Evolutionary conservation across 2,888 invertebrate genomes (phyloP).

Genomic region (Ophion ellenae): DNA sequence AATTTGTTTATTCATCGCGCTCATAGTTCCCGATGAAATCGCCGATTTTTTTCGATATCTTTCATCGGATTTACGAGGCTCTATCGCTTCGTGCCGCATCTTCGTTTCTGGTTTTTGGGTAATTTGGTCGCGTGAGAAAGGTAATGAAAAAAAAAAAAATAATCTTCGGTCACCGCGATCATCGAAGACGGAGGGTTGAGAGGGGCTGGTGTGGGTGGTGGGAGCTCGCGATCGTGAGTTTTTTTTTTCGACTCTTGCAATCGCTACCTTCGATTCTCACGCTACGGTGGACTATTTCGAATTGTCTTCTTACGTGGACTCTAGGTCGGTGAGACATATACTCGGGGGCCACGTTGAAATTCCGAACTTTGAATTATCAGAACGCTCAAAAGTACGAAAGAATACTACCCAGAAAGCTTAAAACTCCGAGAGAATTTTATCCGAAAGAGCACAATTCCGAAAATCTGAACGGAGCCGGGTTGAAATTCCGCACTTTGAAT

Average conservation of each 20-base stretch:
- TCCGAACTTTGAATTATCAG: too few relatives aligned
- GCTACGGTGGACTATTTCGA: too few relatives aligned
- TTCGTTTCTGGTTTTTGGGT: not conserved
- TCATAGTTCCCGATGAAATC: conserved; percentile 4
- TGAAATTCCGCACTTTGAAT: too few relatives aligned
- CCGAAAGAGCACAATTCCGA: too few relatives aligned
- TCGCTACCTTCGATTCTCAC: too few relatives aligned
- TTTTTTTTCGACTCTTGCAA: not conserved
- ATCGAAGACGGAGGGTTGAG: conserved; percentile 2
- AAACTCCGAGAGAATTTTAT: too few relatives aligned
- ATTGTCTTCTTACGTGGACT: too few relatives aligned
- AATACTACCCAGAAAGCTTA: too few relatives aligned
- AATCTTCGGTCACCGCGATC: conserved; percentile 2
- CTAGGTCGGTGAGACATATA: too few relatives aligned
- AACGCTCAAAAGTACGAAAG: too few relatives aligned
- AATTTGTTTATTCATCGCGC: not conserved
- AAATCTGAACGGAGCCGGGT: too few relatives aligned
- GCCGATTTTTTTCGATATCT: not conserved
- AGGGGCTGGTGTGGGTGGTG: conserved; percentile 12
- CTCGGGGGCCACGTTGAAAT: too few relatives aligned
- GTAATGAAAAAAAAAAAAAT: not conserved
- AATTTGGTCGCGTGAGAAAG: conserved; percentile 6
- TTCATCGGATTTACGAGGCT: not conserved
- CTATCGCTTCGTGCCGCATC: not conserved
- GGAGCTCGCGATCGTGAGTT: not conserved